phyloP scores from a whole-genome alignment of 2,797 vertebrate species.

The Gambelia wislizenii region DNA sequence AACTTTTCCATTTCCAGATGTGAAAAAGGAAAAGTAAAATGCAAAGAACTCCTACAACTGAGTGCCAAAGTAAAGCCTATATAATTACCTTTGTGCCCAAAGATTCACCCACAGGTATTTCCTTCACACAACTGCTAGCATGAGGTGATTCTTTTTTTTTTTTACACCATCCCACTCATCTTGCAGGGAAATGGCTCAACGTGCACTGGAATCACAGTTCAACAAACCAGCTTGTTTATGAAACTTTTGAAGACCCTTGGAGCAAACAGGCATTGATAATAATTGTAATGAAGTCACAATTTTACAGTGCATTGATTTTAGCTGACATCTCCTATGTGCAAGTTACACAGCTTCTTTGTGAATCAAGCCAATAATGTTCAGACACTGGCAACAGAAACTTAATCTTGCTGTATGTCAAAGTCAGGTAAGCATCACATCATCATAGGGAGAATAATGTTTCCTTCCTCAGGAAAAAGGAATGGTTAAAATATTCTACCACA shows the following conservation, averaged over 20 bases:
- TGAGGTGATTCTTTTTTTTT: neutral
- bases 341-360: conserved; percentile 4
- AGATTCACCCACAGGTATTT: neutral
- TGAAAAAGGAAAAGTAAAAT: neutral
- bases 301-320: conserved; percentile 7
- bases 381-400: neutral
- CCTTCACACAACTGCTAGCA: neutral
- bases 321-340: neutral
- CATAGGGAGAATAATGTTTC: neutral
- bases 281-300: neutral
- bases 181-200: neutral
- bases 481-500: neutral
- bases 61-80: neutral
- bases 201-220: neutral
- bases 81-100: neutral
- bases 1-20: neutral
- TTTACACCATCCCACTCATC: neutral
- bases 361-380: neutral
- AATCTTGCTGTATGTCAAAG: neutral
- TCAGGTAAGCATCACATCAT: conserved; percentile 15
- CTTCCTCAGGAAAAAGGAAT: conserved; percentile 12
- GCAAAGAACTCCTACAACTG: neutral
- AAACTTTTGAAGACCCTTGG: neutral
- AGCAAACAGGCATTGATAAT: neutral
- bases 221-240: neutral